A percentile compares a stretch with the other conserved stretches of the same genome.
Evolutionary conservation across 2,888 invertebrate genomes (phyloP).

Genomic region (Escarpia spicata): DNA sequence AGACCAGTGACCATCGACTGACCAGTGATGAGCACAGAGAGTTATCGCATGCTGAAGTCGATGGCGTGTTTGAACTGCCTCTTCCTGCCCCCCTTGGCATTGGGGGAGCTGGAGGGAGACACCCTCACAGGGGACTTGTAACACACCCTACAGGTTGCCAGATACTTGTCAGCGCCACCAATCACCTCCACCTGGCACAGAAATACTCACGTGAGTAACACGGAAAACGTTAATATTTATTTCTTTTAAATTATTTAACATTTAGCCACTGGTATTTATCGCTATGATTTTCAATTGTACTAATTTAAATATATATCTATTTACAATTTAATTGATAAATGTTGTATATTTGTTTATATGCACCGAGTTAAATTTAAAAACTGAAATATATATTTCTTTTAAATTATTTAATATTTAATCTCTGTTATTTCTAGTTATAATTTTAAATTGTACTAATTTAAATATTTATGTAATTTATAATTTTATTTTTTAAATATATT

Average conservation of each 20-base stretch:
- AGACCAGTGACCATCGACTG: background rate
- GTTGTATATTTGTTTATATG: too few species aligned
- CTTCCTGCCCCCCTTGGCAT: background rate
- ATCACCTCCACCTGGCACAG: slow-evolving; percentile 69
- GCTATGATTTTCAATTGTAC: too few species aligned
- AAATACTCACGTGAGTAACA: background rate
- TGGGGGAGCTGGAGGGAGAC: slow-evolving; percentile 30
- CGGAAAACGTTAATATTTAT: background rate
- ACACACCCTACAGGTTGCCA: slow-evolving; percentile 69
- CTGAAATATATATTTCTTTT: background rate
- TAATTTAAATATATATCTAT: too few species aligned
- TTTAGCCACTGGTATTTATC: too few species aligned
- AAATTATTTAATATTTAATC: too few species aligned
- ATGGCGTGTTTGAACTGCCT: background rate
- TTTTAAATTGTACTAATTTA: too few species aligned
- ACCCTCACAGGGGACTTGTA: slow-evolving; percentile 42
- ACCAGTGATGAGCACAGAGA: background rate
- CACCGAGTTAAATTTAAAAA: too few species aligned
- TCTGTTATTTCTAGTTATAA: too few species aligned
- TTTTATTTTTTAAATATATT: too few species aligned
- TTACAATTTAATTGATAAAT: too few species aligned
- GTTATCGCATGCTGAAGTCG: background rate
- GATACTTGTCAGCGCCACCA: slow-evolving; percentile 70
- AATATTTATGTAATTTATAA: too few species aligned
- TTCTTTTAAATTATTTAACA: background rate